A percentile compares a stretch with the other conserved stretches of the same genome.
Evolutionary conservation across 2,797 vertebrate genomes (phyloP).

Genomic region (Gila robusta): DNA sequence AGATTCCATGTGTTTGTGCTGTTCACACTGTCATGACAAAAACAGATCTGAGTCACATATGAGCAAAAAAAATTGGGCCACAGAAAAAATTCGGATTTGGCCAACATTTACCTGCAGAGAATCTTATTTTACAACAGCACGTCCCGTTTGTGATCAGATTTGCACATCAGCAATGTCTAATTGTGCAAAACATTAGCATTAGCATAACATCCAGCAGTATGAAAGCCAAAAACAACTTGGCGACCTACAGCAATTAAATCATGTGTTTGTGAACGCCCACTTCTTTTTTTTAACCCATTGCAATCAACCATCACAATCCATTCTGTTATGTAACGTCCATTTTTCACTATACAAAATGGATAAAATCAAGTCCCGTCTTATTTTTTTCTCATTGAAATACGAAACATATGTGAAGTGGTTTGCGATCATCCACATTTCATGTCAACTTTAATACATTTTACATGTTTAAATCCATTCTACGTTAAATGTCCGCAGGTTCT

Average conservation of each 20-base stretch:
- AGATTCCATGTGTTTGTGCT: too few species aligned
- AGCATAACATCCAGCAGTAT: slow-evolving; percentile 7
- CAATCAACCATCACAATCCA: neutral
- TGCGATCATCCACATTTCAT: neutral
- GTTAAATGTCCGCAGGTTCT: slow-evolving; percentile 17
- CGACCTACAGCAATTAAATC: slow-evolving; percentile 4
- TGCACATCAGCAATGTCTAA: neutral
- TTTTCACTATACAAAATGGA: neutral
- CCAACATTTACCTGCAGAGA: too few species aligned
- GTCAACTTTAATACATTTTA: neutral
- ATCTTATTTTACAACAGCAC: neutral
- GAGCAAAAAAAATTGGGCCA: too few species aligned
- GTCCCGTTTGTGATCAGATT: neutral
- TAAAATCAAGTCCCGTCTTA: neutral
- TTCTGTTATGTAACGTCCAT: too few species aligned
- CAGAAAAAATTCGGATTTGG: too few species aligned
- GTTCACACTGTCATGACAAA: too few species aligned
- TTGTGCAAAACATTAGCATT: slow-evolving; percentile 2
- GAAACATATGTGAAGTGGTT: neutral
- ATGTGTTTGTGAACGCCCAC: neutral
- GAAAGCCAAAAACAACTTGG: slow-evolving; percentile 1
- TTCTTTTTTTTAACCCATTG: neutral
- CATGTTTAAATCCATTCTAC: neutral
- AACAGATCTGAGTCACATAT: too few species aligned
- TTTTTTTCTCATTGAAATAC: neutral